Evolutionary conservation across 2,888 invertebrate genomes (phyloP).

Genomic region (Melieria crassipennis): DNA sequence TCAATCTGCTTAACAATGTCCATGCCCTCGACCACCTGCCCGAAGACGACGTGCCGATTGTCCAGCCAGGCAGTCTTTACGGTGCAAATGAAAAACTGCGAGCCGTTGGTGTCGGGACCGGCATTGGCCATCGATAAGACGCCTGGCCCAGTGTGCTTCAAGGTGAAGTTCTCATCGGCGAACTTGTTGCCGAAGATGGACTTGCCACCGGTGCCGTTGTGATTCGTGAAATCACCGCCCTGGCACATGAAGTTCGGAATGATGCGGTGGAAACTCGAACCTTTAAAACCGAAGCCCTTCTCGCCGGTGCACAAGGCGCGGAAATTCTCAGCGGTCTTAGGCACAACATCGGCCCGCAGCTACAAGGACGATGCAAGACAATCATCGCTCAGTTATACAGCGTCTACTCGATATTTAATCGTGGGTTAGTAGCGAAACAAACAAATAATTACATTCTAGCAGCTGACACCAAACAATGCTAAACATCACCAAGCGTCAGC

Average conservation of each 20-base stretch:
- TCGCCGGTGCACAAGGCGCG: constrained; percentile 95
- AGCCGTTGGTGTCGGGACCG: constrained; percentile 94
- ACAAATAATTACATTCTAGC: too few species aligned
- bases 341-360: constrained; percentile 88
- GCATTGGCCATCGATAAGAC: constrained; percentile 96
- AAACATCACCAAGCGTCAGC: too few species aligned
- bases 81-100: constrained; percentile 95
- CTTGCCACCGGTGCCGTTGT: constrained; percentile 94
- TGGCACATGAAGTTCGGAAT: constrained; percentile 98
- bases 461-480: too few species aligned
- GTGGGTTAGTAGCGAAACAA: too few species aligned
- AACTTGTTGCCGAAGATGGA: constrained; percentile 97
- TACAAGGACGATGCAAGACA: constrained; percentile 66
- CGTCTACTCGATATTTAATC: not conserved
- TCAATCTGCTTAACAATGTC: constrained; percentile 89
- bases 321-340: constrained; percentile 96
- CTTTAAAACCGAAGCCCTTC: constrained; percentile 92
- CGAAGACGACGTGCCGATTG: constrained; percentile 92
- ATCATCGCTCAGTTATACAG: too few species aligned
- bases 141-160: constrained; percentile 93
- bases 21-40: constrained; percentile 88
- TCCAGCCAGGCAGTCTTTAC: constrained; percentile 92
- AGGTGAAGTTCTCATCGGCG: constrained; percentile 92
- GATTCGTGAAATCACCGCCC: constrained; percentile 93
- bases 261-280: constrained; percentile 91